Conservation (phyloP, 1,140 invertebrate genomes). For the Arctopsyche grandis region DNA sequence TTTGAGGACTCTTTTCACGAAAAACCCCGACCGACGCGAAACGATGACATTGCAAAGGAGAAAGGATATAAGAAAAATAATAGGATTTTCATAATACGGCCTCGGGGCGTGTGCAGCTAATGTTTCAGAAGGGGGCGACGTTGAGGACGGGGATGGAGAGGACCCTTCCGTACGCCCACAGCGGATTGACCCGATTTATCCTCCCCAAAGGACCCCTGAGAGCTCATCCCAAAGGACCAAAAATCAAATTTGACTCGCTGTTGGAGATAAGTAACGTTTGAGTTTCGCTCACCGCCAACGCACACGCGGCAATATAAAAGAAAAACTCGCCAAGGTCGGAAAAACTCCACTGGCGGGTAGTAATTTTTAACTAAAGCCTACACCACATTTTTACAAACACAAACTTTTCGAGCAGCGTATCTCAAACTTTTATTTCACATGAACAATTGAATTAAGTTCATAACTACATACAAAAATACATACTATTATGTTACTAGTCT, state of each 20-base stretch:
- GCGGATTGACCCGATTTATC: constrained; percentile 49
- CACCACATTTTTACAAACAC: neutral
- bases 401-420: too few relatives aligned
- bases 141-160: too few relatives aligned
- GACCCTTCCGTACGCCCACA: constrained; percentile 12
- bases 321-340: too few relatives aligned
- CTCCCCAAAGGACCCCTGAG: neutral
- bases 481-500: too few relatives aligned
- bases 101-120: constrained; percentile 47
- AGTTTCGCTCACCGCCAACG: neutral
- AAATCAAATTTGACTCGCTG: constrained; percentile 27
- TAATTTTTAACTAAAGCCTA: too few relatives aligned
- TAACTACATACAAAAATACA: too few relatives aligned
- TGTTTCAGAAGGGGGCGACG: constrained; percentile 36
- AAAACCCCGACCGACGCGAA: constrained; percentile 11
- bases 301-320: too few relatives aligned
- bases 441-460: too few relatives aligned
- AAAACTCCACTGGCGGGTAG: too few relatives aligned
- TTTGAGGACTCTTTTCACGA: constrained; percentile 5
- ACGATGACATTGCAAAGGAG: constrained; percentile 53
- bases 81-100: constrained; percentile 54
- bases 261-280: neutral
- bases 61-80: constrained; percentile 53
- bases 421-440: too few relatives aligned
- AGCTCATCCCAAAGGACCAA: constrained; percentile 15